phyloP scores from a whole-genome alignment of 2,888 invertebrate species.

The Pseudolycoriella hygida region DNA sequence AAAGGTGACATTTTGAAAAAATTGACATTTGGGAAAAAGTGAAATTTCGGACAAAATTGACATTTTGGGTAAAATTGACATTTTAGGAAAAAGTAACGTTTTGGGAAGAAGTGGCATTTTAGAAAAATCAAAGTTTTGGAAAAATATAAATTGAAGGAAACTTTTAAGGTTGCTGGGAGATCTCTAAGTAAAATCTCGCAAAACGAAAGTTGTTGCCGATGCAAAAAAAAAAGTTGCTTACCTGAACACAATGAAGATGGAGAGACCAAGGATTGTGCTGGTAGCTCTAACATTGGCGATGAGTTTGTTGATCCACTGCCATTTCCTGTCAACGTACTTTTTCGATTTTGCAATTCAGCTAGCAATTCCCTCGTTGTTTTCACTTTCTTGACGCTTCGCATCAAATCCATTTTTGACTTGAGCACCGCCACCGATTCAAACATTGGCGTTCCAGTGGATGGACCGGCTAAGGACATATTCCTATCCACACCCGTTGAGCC shows the following conservation, averaged over 20 bases:
- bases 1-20: no score
- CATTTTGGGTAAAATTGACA: no score
- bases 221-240: no score
- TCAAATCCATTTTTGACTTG: slow-evolving; percentile 10
- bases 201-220: no score
- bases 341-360: slow-evolving; percentile 27
- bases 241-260: background rate
- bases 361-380: slow-evolving; percentile 28
- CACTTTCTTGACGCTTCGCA: slow-evolving; percentile 21
- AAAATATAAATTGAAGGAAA: no score
- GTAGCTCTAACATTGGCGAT: background rate
- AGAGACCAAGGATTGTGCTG: background rate
- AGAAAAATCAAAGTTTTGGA: no score
- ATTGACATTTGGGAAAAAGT: no score
- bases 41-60: no score
- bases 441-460: background rate
- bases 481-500: slow-evolving; percentile 26
- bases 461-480: background rate
- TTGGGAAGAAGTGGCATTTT: no score
- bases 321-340: slow-evolving; percentile 14
- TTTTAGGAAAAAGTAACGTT: no score
- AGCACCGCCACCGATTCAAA: slow-evolving; percentile 3
- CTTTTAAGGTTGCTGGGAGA: no score
- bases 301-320: background rate
- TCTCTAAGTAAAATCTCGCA: no score